Evolutionary conservation across 2,888 invertebrate genomes (phyloP), one percentile per base, ranked within the genome.

Genomic region (Ceratothoa steindachneri): DNA sequence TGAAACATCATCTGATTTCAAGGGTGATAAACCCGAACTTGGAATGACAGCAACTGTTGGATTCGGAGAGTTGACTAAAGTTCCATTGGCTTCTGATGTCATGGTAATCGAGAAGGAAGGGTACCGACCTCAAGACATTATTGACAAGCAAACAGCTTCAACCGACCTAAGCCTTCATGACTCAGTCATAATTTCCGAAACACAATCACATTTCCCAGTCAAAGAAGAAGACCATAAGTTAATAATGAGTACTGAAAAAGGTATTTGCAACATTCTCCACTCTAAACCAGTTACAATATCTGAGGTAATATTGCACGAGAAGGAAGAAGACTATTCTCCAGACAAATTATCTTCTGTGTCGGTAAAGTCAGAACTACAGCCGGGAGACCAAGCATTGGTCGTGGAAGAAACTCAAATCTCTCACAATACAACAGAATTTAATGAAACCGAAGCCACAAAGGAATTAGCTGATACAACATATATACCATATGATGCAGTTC

Each of bases 1-100:
- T 82, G 80, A 81, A 60, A 83, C 83, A 24, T 85, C 86, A 0
- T 84, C 85, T 74, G 86, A 86, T 41, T 60, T 76, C 60, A 60
- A 70, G 28, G 73, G 71, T 30, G 60, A 71, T 30, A 73, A 76
- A 41, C 76, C 76, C 55, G 22, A 67, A 12, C 60, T 60, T 2
- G 60, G 60, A 7, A n/a, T 12, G 27, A 60, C n/a, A 24, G 60
- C 60, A 24, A 24, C 27, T 22, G 22, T 60, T 24, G 12, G 22
- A 24, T 22, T 60, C 24, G 60, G 60, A 24, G 60, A 60, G 3
- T 3, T 24, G 12, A n/a, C 19, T 24, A 60, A 60, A 24, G 27
- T 60, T 22, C 60, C 60, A 2, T 24, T 60, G 12, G 27, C 9
- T 24, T 2, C 22, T 3, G 60, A 60, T 60, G 60, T 60, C 12